Base-by-base conservation (phyloP, 2,113 vertebrate genomes). In the Urocolius indicus region DNA sequence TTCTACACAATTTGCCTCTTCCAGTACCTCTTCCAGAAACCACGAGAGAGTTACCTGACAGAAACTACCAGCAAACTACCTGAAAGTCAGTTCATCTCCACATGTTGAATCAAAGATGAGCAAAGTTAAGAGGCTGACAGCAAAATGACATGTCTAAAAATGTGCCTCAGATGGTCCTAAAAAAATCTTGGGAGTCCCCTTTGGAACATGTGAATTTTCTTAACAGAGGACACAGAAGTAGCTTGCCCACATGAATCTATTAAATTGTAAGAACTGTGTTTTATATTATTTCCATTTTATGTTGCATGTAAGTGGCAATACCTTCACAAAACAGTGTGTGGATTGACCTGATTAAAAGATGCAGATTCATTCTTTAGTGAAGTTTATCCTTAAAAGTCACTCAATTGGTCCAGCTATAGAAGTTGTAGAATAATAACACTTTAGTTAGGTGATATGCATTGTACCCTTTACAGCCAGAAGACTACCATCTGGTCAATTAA, bases 341-440 rank as follows among this genome's bases (percentile, higher is more conserved):
- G 49, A 94, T n/a, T 73, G 86, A 93, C 61, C 58, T 89, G 84
- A 87, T 78, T 67, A 93, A 83, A 92, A 83, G 92, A 87, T 48
- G 51, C 55, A 21, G 59, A 82, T 69, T 77, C 43, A 72, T 58
- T 79, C 59, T 89, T 94, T 74, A 72, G 73, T 1, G 2, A 55
- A 65, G 54, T 80, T 85, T 88, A 84, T 66, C 65, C 69, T 82
- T 88, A 46, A 58, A 81, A 92, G 41, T 48, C 29, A 72, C 52
- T 62, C 48, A 83, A 68, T 34, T 69, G 27, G 13, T 51, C 30
- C 55, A 55, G 43, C 36, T 78, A 38, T 24, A 80, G 54, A 92
- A 87, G 72, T 5, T 22, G 36, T 23, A 23, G 36, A 78, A 72
- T 68, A 92, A 79, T 45, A 73, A 85, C 82, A 75, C 36, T 77